A percentile compares a stretch with the other conserved stretches of the same genome.
Evolutionary conservation across 2,113 vertebrate genomes (phyloP).

Genomic region (Triplophysa rosa): DNA sequence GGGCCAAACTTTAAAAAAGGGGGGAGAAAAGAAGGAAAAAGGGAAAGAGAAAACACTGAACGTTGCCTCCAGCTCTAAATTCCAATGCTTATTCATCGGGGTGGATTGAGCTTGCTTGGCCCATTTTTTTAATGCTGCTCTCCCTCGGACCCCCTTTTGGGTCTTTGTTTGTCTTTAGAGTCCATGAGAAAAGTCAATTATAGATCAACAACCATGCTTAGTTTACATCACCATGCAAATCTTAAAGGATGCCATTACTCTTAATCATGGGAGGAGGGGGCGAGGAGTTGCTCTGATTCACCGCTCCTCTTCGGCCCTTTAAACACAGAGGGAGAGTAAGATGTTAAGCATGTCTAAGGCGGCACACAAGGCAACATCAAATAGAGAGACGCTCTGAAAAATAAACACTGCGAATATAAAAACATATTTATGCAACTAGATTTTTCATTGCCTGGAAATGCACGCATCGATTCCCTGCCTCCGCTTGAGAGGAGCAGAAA

Average conservation of each 20-base stretch:
- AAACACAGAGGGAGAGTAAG: conserved; percentile 59
- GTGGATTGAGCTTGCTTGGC: conserved; percentile 71
- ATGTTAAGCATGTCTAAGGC: conserved; percentile 66
- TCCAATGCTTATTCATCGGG: conserved; percentile 56
- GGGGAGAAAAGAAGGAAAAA: conserved; percentile 48
- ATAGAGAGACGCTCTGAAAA: conserved; percentile 68
- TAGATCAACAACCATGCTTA: conserved; percentile 57
- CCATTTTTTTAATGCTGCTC: conserved; percentile 70
- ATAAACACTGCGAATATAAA: conserved; percentile 75
- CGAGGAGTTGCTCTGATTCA: conserved; percentile 53
- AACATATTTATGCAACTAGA: conserved; percentile 75
- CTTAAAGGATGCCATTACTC: conserved; percentile 50
- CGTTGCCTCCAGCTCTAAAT: conserved; percentile 61
- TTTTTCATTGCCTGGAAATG: conserved; percentile 70
- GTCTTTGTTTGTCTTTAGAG: conserved; percentile 72
- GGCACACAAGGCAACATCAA: conserved; percentile 69
- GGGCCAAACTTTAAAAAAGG: conserved; percentile 59
- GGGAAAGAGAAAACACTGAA: conserved; percentile 62
- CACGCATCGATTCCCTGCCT: conserved; percentile 68
- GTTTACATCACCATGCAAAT: conserved; percentile 52
- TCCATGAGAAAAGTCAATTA: conserved; percentile 79
- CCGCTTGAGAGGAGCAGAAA: conserved; percentile 73
- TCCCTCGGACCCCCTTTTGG: conserved; percentile 76
- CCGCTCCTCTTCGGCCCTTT: conserved; percentile 55
- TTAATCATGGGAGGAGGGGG: conserved; percentile 59